Evolutionary conservation across 2,797 vertebrate species (phyloP).

Genomic region (Thaleichthys pacificus): DNA sequence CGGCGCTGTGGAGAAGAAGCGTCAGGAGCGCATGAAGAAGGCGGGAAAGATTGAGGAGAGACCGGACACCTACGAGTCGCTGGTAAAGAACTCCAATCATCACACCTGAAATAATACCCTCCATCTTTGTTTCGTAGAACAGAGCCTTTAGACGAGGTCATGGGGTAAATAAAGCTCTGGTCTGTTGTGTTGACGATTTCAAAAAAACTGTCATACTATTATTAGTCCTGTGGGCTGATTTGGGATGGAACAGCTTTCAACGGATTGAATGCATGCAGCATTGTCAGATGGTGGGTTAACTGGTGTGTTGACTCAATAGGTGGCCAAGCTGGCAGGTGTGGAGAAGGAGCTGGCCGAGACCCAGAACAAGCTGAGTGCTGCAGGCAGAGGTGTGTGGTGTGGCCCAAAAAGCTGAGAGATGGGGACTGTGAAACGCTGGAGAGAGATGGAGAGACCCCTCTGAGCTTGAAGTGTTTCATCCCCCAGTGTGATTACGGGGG

Average conservation of each 20-base stretch:
- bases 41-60: conserved; percentile 83
- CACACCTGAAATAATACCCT: background rate
- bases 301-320: conserved; percentile 61
- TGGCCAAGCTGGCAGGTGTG: conserved; percentile 83
- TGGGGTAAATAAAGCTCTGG: background rate
- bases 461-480: too few relatives aligned
- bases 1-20: conserved; percentile 91
- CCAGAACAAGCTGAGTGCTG: conserved; percentile 81
- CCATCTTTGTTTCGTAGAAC: too few relatives aligned
- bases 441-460: too few relatives aligned
- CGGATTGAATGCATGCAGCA: background rate
- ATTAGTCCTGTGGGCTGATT: background rate
- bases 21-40: conserved; percentile 82
- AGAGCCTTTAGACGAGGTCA: too few relatives aligned
- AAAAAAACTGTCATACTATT: background rate
- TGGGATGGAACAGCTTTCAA: background rate
- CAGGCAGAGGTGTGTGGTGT: conserved; percentile 78
- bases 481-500: too few relatives aligned
- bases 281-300: background rate
- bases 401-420: background rate
- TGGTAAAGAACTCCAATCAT: conserved; percentile 82
- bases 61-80: conserved; percentile 78
- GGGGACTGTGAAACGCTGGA: too few relatives aligned
- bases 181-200: background rate
- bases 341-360: conserved; percentile 87